A percentile compares a stretch with the other conserved stretches of the same genome.
Evolutionary conservation across 2,888 invertebrate genomes (phyloP).

Genomic region (Tenthredo amoena): DNA sequence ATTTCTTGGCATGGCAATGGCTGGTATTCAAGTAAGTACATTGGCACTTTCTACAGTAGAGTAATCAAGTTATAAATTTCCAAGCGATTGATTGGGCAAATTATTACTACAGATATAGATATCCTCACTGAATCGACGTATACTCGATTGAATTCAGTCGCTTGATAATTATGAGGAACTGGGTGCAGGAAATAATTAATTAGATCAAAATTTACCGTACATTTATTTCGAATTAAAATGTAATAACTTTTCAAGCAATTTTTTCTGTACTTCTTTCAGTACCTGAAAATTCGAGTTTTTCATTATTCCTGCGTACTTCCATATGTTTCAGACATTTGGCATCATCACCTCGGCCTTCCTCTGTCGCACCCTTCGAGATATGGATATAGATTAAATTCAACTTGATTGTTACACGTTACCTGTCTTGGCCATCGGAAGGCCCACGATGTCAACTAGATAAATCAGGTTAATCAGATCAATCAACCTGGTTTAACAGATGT

Average conservation of each 20-base stretch:
- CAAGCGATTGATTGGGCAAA: background rate
- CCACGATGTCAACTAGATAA: slow-evolving; percentile 1
- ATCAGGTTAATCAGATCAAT: background rate
- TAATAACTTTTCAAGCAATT: background rate
- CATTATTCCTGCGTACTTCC: background rate
- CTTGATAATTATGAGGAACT: background rate
- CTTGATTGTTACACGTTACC: background rate
- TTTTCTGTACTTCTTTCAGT: background rate
- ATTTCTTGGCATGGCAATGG: slow-evolving; percentile 76
- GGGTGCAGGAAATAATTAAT: background rate
- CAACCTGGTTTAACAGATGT: background rate
- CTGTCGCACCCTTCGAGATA: slow-evolving; percentile 68
- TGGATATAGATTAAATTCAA: slow-evolving; percentile 60
- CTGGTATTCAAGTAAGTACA: slow-evolving; percentile 70
- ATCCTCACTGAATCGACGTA: background rate
- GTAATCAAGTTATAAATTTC: background rate
- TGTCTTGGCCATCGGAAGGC: background rate
- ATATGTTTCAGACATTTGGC: slow-evolving; percentile 66
- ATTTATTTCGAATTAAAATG: background rate
- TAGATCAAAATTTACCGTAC: background rate
- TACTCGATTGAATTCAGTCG: background rate
- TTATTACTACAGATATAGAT: background rate
- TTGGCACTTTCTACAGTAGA: background rate
- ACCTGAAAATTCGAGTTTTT: background rate
- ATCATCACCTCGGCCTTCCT: slow-evolving; percentile 72